phyloP scores from a whole-genome alignment of 2,113 vertebrate species.

The Chlorodrepanis virens region DNA sequence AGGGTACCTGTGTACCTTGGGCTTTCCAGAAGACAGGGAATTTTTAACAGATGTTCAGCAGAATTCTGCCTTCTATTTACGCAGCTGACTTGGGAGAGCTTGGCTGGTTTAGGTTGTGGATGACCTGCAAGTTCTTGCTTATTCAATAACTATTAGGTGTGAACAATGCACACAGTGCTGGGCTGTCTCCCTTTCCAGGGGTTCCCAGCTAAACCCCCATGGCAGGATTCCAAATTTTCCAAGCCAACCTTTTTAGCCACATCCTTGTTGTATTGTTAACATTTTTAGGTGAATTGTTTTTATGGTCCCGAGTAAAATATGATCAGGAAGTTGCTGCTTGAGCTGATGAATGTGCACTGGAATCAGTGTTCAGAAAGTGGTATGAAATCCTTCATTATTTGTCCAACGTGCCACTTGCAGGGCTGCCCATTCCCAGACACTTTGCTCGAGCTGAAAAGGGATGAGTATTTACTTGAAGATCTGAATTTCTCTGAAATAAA shows the following conservation, averaged over 20 bases:
- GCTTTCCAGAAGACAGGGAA: constrained; percentile 21
- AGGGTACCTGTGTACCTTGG: constrained; percentile 1
- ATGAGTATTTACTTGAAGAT: neutral
- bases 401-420: neutral
- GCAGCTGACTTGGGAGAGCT: constrained; percentile 30
- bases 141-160: constrained; percentile 39
- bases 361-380: neutral
- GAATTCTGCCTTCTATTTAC: constrained; percentile 28
- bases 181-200: neutral
- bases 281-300: constrained; percentile 9
- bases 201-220: neutral
- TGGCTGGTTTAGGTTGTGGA: neutral
- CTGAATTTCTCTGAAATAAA: neutral
- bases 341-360: neutral
- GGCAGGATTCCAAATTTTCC: neutral
- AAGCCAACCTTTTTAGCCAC: constrained; percentile 2
- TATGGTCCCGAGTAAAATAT: neutral
- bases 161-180: neutral
- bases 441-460: neutral
- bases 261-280: neutral
- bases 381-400: neutral
- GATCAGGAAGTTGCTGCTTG: neutral
- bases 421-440: neutral
- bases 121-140: constrained; percentile 34
- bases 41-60: constrained; percentile 43